Conservation (phyloP, 2,113 vertebrate genomes). For the Tragelaphus scriptus region DNA sequence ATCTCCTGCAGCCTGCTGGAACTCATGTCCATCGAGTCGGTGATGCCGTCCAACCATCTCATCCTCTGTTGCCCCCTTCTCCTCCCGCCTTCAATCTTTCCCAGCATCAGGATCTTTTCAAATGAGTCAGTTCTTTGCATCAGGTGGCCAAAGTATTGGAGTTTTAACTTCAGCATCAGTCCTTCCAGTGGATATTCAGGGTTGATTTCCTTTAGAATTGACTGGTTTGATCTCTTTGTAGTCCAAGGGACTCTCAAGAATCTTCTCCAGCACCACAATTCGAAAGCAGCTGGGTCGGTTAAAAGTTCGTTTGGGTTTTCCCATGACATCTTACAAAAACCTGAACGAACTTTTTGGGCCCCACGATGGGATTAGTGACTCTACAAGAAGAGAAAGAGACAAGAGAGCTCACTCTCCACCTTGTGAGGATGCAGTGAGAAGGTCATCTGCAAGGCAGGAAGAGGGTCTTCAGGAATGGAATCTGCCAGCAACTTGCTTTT, state of each 20-base stretch:
- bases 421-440: not conserved
- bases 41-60: not conserved
- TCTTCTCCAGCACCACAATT: not conserved
- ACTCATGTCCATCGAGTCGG: not conserved
- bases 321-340: not conserved
- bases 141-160: not conserved
- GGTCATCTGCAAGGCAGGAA: not conserved
- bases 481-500: not conserved
- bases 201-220: not conserved
- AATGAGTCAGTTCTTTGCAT: not conserved
- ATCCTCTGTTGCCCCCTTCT: not conserved
- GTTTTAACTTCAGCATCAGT: not conserved
- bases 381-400: not conserved
- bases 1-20: not conserved
- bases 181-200: not conserved
- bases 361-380: not conserved
- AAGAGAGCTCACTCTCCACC: not conserved
- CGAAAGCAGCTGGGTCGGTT: accelerated
- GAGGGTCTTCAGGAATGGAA: not conserved
- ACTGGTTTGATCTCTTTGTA: not conserved
- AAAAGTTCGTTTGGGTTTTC: not conserved
- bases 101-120: not conserved
- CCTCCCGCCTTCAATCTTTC: not conserved
- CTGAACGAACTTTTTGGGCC: not conserved
- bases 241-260: not conserved